Evolutionary conservation across 2,888 invertebrate species (phyloP), one percentile per base, ranked within the genome.

Genomic region (Callimorpha dominula): DNA sequence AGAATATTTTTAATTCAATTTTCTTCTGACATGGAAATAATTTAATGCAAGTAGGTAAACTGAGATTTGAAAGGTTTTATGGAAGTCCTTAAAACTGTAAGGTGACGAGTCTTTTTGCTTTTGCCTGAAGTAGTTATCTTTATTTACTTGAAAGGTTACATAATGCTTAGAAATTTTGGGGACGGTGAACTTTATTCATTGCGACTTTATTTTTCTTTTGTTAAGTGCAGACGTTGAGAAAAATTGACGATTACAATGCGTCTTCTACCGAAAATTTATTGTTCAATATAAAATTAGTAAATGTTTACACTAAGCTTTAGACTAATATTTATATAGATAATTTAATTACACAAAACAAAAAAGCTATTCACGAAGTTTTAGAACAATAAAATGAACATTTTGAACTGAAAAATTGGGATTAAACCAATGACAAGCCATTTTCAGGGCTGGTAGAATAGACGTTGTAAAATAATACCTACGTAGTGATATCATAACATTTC

Each of bases 401-500:
- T 8, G 2, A 64, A 69, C 9, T 43, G 60, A 14, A 31, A n/a
- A 72, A 20, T 68, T 68, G n/a, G 4, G 5, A 49, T 1, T 0
- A 14, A 15, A 49, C 52, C 20, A 46, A 52, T 49, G 20, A 20
- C 1, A 49, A 60, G 68, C 64, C 64, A 67, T 70, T 75, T 54
- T 68, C 20, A 50, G 54, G 52, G 60, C 68, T 70, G 49, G 64
- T 62, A 68, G 72, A 73, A 67, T 66, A 63, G 52, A 75, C 75
- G 46, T 70, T 77, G 42, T 64, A 49, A 68, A 74, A 72, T 65
- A 66, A 72, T 57, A 46, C 64, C 50, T 11, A 57, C 42, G 54
- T 68, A 52, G 72, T 52, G 75, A 68, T 73, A 72, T 69, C 43
- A 74, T 54, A 70, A 20, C 69, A 66, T 71, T 75, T 76, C 11